phyloP scores from a whole-genome alignment of 2,797 vertebrate genomes.

The Babyrousa celebensis region DNA sequence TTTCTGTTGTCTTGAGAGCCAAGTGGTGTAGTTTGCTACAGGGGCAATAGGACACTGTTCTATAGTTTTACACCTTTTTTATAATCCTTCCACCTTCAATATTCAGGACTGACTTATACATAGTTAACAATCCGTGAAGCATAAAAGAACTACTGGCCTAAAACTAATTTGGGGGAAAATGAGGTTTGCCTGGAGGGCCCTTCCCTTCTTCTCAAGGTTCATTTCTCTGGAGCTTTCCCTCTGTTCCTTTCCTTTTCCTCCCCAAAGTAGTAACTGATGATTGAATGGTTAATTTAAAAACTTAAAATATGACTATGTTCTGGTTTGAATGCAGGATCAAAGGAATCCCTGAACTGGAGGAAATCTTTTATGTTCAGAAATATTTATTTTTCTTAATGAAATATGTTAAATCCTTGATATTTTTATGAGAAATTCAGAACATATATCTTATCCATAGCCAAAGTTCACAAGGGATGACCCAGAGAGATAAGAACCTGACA shows the following conservation, averaged over 20 bases:
- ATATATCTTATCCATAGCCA: background rate
- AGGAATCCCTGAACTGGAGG: background rate
- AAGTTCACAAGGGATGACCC: background rate
- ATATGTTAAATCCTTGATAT: background rate
- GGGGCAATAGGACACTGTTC: background rate
- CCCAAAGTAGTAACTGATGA: background rate
- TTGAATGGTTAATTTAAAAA: background rate
- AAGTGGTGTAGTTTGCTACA: background rate
- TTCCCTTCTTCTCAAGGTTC: background rate
- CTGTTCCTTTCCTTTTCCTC: background rate
- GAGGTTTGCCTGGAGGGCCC: background rate
- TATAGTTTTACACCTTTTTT: background rate
- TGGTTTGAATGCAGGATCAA: background rate
- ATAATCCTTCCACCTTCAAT: background rate
- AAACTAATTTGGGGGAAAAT: background rate
- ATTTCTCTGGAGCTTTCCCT: background rate
- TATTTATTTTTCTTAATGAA: background rate
- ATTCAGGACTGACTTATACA: background rate
- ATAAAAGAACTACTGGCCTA: background rate
- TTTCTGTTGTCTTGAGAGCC: background rate
- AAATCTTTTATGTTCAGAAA: background rate
- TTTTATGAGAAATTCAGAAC: background rate
- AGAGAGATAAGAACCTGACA: no score
- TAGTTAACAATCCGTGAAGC: background rate
- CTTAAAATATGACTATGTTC: background rate